Conservation (phyloP, 2,888 invertebrate genomes). For the Tiliacea aurago region DNA sequence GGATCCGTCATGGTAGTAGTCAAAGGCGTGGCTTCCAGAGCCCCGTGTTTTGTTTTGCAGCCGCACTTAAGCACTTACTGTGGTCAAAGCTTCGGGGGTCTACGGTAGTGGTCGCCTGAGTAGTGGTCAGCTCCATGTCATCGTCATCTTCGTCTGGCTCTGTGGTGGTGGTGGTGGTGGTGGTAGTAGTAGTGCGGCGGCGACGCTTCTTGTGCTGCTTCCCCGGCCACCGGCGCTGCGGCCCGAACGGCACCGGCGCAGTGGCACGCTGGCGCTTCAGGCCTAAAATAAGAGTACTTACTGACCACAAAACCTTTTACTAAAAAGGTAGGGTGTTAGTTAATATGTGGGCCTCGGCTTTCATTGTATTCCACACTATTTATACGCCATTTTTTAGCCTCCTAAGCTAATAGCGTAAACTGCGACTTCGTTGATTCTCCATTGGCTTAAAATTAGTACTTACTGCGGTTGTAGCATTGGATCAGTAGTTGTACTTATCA, state of each 20-base stretch:
- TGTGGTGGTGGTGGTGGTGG: slow-evolving; percentile 46
- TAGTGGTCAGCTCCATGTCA: slow-evolving; percentile 61
- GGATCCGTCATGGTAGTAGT: slow-evolving; percentile 59
- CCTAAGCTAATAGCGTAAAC: slow-evolving; percentile 17
- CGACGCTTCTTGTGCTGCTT: slow-evolving; percentile 54
- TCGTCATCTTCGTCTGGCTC: slow-evolving; percentile 41
- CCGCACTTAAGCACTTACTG: slow-evolving; percentile 69
- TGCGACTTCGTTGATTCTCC: slow-evolving; percentile 14
- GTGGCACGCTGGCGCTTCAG: slow-evolving; percentile 55
- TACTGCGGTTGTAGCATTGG: slow-evolving; percentile 16
- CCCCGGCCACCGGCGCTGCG: slow-evolving; percentile 50
- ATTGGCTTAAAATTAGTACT: slow-evolving; percentile 43
- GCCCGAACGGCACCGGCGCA: slow-evolving; percentile 34
- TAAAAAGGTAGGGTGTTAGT: slow-evolving; percentile 50
- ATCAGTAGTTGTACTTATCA: not conserved
- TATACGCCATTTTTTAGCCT: slow-evolving; percentile 18
- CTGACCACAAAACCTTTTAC: slow-evolving; percentile 53
- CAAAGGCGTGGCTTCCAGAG: slow-evolving; percentile 61
- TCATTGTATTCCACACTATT: slow-evolving; percentile 21
- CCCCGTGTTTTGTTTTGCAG: slow-evolving; percentile 43
- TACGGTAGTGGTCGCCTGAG: slow-evolving; percentile 70
- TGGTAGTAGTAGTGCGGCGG: slow-evolving; percentile 53
- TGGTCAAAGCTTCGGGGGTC: slow-evolving; percentile 75
- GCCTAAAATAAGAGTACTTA: slow-evolving; percentile 59
- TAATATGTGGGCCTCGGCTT: slow-evolving; percentile 37